These are phyloP conservation scores for Takifugu rubripes DNA, from an alignment of 2,797 vertebrate species.

Conservation along the genomic window DNA sequence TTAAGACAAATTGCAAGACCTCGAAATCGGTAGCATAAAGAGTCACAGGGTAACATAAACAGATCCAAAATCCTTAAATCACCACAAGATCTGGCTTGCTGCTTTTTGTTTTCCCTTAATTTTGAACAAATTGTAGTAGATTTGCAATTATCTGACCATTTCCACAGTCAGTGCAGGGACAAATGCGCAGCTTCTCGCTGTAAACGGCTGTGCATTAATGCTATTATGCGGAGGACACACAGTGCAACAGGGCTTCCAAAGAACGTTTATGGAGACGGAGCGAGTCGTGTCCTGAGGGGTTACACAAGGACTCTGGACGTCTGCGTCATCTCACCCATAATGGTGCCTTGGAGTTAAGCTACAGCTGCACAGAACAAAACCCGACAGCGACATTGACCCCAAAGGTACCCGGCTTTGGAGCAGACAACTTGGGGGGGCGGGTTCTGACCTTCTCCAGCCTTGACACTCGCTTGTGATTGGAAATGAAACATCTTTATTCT, in stretches of 20 bases:
- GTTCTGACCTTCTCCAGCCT: slow-evolving; percentile 11
- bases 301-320: slow-evolving; percentile 25
- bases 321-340: slow-evolving; percentile 54
- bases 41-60: too few relatives aligned
- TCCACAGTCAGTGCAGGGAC: too few relatives aligned
- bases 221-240: not conserved
- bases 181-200: too few relatives aligned
- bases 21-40: too few relatives aligned
- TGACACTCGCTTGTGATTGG: slow-evolving; percentile 21
- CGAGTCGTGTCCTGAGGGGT: slow-evolving; percentile 44
- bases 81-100: too few relatives aligned
- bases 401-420: slow-evolving; percentile 17
- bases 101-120: too few relatives aligned
- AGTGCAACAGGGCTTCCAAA: slow-evolving; percentile 33
- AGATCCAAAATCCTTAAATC: too few relatives aligned
- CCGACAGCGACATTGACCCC: slow-evolving; percentile 25
- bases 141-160: too few relatives aligned
- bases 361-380: slow-evolving; percentile 4
- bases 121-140: too few relatives aligned
- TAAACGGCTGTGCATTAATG: too few relatives aligned
- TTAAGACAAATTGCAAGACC: too few relatives aligned
- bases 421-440: slow-evolving; percentile 6
- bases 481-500: slow-evolving; percentile 31
- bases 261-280: slow-evolving; percentile 40
- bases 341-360: slow-evolving; percentile 46